Evolutionary conservation across 2,888 invertebrate genomes (phyloP).

Genomic region (Imbricaverruca yamaguchii): DNA sequence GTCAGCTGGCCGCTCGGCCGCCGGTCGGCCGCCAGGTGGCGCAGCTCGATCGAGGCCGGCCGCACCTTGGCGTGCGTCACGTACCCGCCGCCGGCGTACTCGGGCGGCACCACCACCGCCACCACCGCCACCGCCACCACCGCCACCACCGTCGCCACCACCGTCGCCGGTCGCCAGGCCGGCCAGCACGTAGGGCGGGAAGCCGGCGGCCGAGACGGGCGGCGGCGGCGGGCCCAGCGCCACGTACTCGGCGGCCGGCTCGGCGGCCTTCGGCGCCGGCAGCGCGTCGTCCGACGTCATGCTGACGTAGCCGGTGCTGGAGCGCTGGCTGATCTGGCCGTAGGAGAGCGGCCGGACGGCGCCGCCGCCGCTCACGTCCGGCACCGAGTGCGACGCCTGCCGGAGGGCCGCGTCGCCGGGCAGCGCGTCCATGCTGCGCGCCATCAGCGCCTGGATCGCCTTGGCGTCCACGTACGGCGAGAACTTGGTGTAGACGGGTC

Average conservation of each 20-base stretch:
- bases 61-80: background rate
- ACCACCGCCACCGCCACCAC: background rate
- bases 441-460: slow-evolving; percentile 10
- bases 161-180: background rate
- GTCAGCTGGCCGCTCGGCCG: background rate
- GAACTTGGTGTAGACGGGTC: background rate
- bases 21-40: background rate
- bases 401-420: background rate
- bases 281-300: background rate
- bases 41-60: background rate
- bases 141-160: background rate
- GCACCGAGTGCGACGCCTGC: background rate
- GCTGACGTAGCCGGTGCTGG: slow-evolving; percentile 4
- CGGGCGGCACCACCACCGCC: background rate
- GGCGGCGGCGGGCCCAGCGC: slow-evolving; percentile 4
- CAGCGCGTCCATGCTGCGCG: background rate
- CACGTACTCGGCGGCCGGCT: background rate
- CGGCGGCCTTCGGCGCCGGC: background rate
- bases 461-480: slow-evolving; percentile 7
- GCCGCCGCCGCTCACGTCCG: background rate
- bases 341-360: background rate
- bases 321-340: background rate
- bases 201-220: background rate
- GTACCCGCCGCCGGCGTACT: background rate
- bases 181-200: slow-evolving; percentile 16